Evolutionary conservation across 2,797 vertebrate genomes (phyloP), one percentile per base, ranked within the genome.

Genomic region (Falco rusticolus): DNA sequence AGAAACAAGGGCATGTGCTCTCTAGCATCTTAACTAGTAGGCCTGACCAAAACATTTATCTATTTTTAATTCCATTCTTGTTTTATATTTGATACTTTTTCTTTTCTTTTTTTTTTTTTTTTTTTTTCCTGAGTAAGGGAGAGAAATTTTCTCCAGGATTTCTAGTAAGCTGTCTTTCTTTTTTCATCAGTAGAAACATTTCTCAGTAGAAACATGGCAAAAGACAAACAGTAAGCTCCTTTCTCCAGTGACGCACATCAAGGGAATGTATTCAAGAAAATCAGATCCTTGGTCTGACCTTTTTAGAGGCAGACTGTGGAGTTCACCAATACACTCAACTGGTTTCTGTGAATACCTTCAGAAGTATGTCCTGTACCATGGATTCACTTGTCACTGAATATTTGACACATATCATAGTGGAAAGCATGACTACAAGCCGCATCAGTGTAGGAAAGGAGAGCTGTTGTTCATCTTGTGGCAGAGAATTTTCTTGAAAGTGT

Each of bases 361-460:
- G 45, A 79, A 79, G 13, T n/a, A 45, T 15, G 50, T 9, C 51
- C 51, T 61, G 31, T 77, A 28, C 24, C 15, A 31, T 3, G 63
- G 25, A 11, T 39, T 21, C 9, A 16, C 53, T 33, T 70, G 43
- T 65, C 0, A 0, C 4, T 11, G 1, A 28, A 10, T 13, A 31
- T 11, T 51, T 75, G 24, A 43, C 37, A 34, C 21, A 59, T 0
- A 0, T 28, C 11, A 11, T 9, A 33, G 29, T 22, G 21, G 17
- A 84, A 89, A 68, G 22, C 54, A 31, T 26, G 76, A 8, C 59
- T 64, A 22, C 39, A 88, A 76, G 39, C 26, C 11, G 34, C 10
- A 56, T 45, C 47, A 77, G 1, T 25, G 28, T 5, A 57, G n/a
- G 19, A 39, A 85, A 66, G 31, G 37, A 83, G 37, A 80, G 25